A percentile compares a stretch with the other conserved stretches of the same genome.
Conservation (phyloP, 2,113 vertebrate genomes). For the Myiagra hebetior region DNA sequence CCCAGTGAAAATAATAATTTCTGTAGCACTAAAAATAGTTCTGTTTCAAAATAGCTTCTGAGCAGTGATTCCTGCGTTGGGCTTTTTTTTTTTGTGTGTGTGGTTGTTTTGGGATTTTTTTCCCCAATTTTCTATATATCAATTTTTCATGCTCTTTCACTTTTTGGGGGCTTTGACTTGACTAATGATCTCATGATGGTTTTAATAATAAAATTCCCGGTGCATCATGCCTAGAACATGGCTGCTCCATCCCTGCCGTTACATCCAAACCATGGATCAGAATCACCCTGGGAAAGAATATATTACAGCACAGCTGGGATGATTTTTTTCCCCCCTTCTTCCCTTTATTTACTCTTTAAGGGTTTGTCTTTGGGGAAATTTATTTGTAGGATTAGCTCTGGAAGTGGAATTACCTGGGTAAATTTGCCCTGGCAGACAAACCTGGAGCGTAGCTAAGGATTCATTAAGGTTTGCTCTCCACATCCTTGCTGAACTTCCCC, state of each 20-base stretch:
- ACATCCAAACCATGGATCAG: fast-evolving
- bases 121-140: fast-evolving
- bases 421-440: not conserved
- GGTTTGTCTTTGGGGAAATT: not conserved
- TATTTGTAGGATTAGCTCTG: not conserved
- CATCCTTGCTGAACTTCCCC: not conserved
- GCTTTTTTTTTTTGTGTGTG: not conserved
- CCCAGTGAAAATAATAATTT: not conserved
- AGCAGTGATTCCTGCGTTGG: not conserved
- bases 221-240: not conserved
- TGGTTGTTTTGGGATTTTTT: not conserved
- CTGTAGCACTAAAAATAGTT: not conserved
- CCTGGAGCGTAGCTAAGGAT: not conserved
- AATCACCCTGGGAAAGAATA: not conserved
- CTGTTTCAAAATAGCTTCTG: not conserved
- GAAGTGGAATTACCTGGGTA: fast-evolving
- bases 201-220: not conserved
- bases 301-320: not conserved
- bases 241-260: not conserved
- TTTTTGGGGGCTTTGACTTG: not conserved
- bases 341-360: not conserved
- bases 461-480: not conserved
- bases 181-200: fast-evolving
- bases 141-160: fast-evolving
- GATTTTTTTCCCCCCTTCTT: fast-evolving